These are phyloP conservation scores for Xiphophorus hellerii DNA, from an alignment of 2,113 vertebrate species.

Conservation along the genomic window DNA sequence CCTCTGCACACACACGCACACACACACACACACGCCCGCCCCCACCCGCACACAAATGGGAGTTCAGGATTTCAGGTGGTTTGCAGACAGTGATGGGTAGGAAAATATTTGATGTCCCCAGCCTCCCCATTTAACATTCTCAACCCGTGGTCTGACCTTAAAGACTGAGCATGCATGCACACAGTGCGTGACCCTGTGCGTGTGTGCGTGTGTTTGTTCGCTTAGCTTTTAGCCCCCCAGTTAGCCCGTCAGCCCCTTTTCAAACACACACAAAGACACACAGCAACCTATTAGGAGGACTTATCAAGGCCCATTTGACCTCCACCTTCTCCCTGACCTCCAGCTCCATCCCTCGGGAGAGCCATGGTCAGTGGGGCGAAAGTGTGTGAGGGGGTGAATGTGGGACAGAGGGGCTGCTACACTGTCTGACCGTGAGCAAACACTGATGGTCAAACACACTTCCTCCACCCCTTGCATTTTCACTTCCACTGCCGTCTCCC, in stretches of 20 bases:
- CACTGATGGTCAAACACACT: conserved; percentile 78
- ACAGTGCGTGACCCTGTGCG: conserved; percentile 24
- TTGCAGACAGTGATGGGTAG: conserved; percentile 75
- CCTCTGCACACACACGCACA: not conserved
- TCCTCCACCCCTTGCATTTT: conserved; percentile 31
- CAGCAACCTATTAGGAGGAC: conserved; percentile 73
- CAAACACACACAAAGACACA: conserved; percentile 33
- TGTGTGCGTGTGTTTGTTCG: conserved; percentile 68
- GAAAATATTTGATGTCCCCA: conserved; percentile 81
- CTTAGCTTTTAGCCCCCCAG: conserved; percentile 70
- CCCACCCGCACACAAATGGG: conserved; percentile 19
- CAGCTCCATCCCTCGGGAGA: conserved; percentile 69
- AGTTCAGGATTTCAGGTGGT: conserved; percentile 61
- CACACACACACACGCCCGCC: not conserved
- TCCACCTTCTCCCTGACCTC: conserved; percentile 87
- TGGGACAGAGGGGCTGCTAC: conserved; percentile 23
- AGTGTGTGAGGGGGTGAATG: conserved; percentile 34
- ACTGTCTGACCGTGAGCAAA: conserved; percentile 78
- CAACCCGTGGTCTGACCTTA: conserved; percentile 78
- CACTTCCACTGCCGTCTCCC: conserved; percentile 15
- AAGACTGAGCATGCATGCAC: conserved; percentile 66
- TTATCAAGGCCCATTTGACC: conserved; percentile 80
- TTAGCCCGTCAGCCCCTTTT: conserved; percentile 60
- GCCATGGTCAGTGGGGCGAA: conserved; percentile 59
- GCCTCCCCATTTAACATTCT: conserved; percentile 77